Conservation (phyloP, 2,797 vertebrate genomes). For the Borostomias antarcticus region DNA sequence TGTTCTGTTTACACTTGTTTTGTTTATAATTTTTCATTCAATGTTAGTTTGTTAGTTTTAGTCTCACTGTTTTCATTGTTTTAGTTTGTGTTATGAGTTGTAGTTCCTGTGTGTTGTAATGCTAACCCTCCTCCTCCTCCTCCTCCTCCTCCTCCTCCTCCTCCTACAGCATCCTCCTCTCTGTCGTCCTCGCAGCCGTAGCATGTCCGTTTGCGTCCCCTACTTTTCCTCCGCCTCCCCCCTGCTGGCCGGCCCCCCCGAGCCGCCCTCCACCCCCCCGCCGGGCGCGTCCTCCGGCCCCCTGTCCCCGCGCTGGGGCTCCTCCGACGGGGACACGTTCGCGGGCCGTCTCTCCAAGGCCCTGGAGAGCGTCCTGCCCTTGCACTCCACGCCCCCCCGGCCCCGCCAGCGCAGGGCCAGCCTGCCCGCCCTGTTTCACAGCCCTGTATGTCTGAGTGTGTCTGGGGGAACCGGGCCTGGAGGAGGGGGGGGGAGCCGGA, state of each 20-base stretch:
- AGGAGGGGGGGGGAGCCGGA: constrained; percentile 18
- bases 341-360: constrained; percentile 95
- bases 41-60: no score
- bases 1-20: no score
- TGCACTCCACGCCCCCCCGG: constrained; percentile 85
- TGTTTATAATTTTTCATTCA: no score
- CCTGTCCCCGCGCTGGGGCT: constrained; percentile 78
- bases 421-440: constrained; percentile 94
- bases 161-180: constrained; percentile 62
- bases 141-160: no score
- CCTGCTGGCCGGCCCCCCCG: constrained; percentile 68
- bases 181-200: constrained; percentile 85
- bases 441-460: constrained; percentile 87
- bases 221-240: constrained; percentile 82
- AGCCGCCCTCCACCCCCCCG: constrained; percentile 87
- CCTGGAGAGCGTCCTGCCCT: constrained; percentile 94
- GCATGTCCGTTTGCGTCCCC: constrained; percentile 97
- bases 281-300: constrained; percentile 81
- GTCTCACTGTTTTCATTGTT: no score
- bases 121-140: background rate
- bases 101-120: background rate
- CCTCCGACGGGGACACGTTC: constrained; percentile 89
- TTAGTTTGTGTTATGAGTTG: background rate
- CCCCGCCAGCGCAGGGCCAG: constrained; percentile 91
- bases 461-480: constrained; percentile 49